Percentiles rank a stretch among this genome's conserved stretches.
These are phyloP conservation scores for Ochropleura plecta DNA, from an alignment of 2,888 invertebrate genomes.

Conservation along the genomic window DNA sequence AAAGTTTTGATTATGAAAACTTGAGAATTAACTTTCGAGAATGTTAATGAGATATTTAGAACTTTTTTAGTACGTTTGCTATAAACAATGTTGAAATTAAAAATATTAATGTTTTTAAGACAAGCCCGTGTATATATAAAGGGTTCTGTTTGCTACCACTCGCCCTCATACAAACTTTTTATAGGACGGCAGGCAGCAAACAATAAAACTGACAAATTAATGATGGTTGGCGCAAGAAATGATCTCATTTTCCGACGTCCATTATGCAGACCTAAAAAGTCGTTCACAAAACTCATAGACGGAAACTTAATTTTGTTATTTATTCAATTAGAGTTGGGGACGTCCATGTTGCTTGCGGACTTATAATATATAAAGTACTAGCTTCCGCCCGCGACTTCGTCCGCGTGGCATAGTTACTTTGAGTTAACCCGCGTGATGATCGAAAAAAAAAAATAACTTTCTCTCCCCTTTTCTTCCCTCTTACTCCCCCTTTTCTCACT, in stretches of 20 bases:
- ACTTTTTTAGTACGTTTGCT: conserved; percentile 8
- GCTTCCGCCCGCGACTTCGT: too few relatives aligned
- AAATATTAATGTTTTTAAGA: neutral
- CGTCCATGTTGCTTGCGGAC: neutral
- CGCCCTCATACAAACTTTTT: neutral
- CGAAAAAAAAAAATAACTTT: too few relatives aligned
- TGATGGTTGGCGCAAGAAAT: conserved; percentile 9
- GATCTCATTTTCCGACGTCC: neutral
- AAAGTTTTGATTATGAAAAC: conserved; percentile 50
- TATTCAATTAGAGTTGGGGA: neutral
- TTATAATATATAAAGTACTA: too few relatives aligned
- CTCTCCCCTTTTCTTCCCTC: too few relatives aligned
- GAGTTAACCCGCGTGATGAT: too few relatives aligned
- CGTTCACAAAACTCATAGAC: too few relatives aligned
- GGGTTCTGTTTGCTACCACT: neutral
- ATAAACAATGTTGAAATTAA: neutral
- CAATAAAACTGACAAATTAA: conserved; percentile 15
- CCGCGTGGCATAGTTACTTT: too few relatives aligned
- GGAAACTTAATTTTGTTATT: neutral
- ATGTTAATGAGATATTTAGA: conserved; percentile 49
- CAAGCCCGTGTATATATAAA: neutral
- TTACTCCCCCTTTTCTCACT: too few relatives aligned
- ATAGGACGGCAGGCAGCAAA: neutral
- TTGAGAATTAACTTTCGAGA: conserved; percentile 44
- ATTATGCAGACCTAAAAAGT: neutral